phyloP scores from a whole-genome alignment of 2,113 vertebrate species.

The Narcine bancroftii region DNA sequence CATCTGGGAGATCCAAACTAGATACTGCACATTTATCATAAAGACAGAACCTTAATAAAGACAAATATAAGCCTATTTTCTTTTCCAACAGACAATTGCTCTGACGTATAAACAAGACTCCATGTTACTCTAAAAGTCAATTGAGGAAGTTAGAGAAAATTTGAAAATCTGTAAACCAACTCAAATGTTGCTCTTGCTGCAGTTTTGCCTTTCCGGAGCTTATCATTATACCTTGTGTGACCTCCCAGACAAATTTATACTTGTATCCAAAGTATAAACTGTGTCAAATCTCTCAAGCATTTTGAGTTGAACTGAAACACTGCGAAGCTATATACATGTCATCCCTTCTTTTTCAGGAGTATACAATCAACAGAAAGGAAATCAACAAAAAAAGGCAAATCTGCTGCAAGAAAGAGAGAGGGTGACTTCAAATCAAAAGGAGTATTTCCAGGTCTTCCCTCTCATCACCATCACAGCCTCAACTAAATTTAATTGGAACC shows the following conservation, averaged over 20 bases:
- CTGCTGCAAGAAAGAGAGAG: background rate
- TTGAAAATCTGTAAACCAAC: background rate
- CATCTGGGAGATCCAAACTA: constrained; percentile 60
- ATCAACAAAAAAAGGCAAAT: background rate
- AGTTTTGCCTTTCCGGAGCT: background rate
- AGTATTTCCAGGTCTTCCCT: background rate
- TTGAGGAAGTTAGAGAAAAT: background rate
- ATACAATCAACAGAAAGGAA: too few species aligned
- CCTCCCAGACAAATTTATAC: background rate
- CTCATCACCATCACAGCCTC: background rate
- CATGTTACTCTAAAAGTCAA: background rate
- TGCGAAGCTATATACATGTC: background rate
- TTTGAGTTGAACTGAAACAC: too few species aligned
- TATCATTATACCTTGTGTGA: background rate
- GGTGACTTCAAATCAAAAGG: background rate
- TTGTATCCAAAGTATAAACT: background rate
- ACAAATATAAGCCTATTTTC: constrained; percentile 58
- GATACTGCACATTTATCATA: constrained; percentile 65
- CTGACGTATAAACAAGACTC: background rate
- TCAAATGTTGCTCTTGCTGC: too few species aligned
- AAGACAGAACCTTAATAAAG: constrained; percentile 72
- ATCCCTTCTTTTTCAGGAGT: too few species aligned
- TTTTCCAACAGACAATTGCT: constrained; percentile 42
- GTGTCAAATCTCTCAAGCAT: background rate
- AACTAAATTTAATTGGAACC: background rate